Base-by-base conservation (phyloP, 1,140 invertebrate genomes). In the Drosophila sechellia region DNA sequence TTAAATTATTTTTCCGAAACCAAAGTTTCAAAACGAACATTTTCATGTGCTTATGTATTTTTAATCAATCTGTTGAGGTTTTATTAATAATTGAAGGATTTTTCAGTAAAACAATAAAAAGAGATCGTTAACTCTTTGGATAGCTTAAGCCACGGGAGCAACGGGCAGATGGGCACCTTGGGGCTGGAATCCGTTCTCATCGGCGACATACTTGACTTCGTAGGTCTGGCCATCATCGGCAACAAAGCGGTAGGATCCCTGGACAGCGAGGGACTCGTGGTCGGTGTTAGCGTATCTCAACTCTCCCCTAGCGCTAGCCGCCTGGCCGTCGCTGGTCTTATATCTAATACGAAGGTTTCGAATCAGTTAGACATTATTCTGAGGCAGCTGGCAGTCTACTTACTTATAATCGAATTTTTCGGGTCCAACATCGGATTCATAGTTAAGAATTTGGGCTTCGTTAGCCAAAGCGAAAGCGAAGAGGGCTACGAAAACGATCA, bases 111-210 rank as follows among this genome's bases (percentile, higher is more conserved):
- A 5, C 27, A 31, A 31, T 31, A 93, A n/a, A n/a, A n/a, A n/a
- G n/a, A n/a, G n/a, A n/a, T n/a, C n/a, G n/a, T n/a, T n/a, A n/a
- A n/a, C 2, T 20, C 20, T 1, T 2, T 20, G 20, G 20, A 20
- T 20, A 20, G 20, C 20, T 71, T 66, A 81, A 27, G 48, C 66
- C 45, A 43, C 45, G 22, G 70, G 75, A 52, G 76, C 81, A 68
- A 76, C 79, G 64, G 95, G 95, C 57, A 96, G 90, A 92, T 95
- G 95, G 6, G 93, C 94, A 22, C 95, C 95, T 81, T 94, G 93
- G 40, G 95, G 94, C 77, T 94, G 94, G 93, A 95, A 96, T 53
- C 95, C 95, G 85, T 95, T 95, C 92, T 96, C 95, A 90, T 96
- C 96, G 34, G 95, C 58, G 3, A 55, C 17, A 11, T 60, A 60